Evolutionary conservation across 2,797 vertebrate species (phyloP), one percentile per base, ranked within the genome.

Genomic region (Notolepis coatsorum): DNA sequence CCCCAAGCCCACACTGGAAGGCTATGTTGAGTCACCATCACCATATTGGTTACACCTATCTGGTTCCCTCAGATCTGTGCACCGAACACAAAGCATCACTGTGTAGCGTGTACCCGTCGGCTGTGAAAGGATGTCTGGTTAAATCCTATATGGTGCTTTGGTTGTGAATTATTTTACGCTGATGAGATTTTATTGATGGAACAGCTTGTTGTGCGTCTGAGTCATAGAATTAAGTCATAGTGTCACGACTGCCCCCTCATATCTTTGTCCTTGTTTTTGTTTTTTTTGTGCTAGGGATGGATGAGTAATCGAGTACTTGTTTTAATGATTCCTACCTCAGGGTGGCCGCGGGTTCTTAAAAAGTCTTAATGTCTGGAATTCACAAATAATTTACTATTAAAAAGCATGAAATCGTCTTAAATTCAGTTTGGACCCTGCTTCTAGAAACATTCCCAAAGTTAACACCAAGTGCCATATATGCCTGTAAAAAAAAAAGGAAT

Each of bases 41-140:
- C 28, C 39, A 17, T 67, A 50, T 65, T 65, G 62, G 67, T 70
- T 54, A 18, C 52, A 28, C 9, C 15, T 61, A 48, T 65, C 42
- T 71, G 38, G 37, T 68, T 72, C 57, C 41, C 33, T 59, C 8
- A 54, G 37, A 61, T 43, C n/a, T 53, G 15, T 54, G 39, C 55
- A 53, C 28, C 23, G 15, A 13, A 28, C 33, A 25, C 7, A 8
- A 28, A 7, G 20, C 7, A 46, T n/a, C 10, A 35, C 25, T 27
- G 15, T 9, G 15, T 37, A 35, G 17, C 21, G 15, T 9, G 15
- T 37, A 35, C 30, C 21, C 30, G n/a, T 31, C n/a, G 49, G 20
- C 30, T 52, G 15, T 30, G 12, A 30, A 31, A 17, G 27, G 45
- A 39, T 39, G 38, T 39, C 4, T 17, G 38, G 6, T 18, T 39